Base-by-base conservation (phyloP, 2,797 vertebrate genomes). In the Nasua narica region DNA sequence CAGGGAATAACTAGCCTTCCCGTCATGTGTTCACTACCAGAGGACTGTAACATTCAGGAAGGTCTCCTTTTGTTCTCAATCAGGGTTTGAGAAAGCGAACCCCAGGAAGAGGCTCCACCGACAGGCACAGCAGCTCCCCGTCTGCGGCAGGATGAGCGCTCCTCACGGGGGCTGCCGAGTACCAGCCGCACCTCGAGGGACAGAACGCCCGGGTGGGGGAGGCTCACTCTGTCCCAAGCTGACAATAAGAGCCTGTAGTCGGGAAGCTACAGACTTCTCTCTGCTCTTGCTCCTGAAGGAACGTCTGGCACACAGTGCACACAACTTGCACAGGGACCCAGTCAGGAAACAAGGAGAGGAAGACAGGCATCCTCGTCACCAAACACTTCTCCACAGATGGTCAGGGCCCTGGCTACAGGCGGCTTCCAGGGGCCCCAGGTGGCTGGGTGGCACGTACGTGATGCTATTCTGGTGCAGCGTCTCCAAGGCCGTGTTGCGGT, bases 401-500 rank as follows among this genome's bases (percentile, higher is more conserved):
- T 35, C 37, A 0, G 0, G 37, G 46, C 3, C 4, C 52, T 48
- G 60, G 65, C 52, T 50, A 0, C 0, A 62, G 35, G 60, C 3
- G 79, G 32, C 14, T 5, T 11, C 27, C 46, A 12, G 1, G 67
- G 19, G 48, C 35, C n/a, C 29, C 88, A 14, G 58, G n/a, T 3
- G 37, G 0, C 0, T 46, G 37, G 18, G 37, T 0, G 60, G 77
- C 81, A 98, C 99, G 97, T 99, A 99, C 99, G 99, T 99, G 98
- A 99, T 99, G 98, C 99, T 99, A 98, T 99, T 99, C 99, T 99
- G 99, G 98, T 99, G 99, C 98, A 99, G 99, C 0, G 99, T 99
- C 97, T 99, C 99, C 98, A 99, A 98, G 88, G 99, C 98, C 32
- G 99, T 99, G 98, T 99, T 99, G 97, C 99, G 99, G 97, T 99